Evolutionary conservation across 1,140 invertebrate species (phyloP).

Genomic region (Eriocheir sinensis): DNA sequence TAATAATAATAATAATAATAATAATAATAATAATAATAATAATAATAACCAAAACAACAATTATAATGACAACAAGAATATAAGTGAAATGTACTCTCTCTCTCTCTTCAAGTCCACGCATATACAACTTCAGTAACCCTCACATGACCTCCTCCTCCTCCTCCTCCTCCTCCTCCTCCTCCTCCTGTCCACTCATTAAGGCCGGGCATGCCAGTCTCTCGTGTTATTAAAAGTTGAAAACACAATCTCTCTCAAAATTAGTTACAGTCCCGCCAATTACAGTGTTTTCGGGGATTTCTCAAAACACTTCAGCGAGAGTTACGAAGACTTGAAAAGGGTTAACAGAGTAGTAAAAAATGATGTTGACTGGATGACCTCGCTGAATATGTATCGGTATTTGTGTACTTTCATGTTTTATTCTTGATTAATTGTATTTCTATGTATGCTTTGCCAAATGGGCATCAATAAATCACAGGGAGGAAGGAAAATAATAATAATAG

Average conservation of each 20-base stretch:
- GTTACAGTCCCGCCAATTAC: neutral
- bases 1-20: slow-evolving; percentile 7
- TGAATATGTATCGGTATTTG: too few relatives aligned
- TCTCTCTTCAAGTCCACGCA: neutral
- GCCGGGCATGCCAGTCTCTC: neutral
- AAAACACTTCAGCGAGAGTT: neutral
- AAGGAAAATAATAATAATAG: neutral
- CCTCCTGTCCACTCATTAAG: slow-evolving; percentile 17
- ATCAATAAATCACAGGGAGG: too few relatives aligned
- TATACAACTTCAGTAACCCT: neutral
- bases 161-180: neutral
- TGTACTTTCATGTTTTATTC: too few relatives aligned
- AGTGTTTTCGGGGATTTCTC: neutral
- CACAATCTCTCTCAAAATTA: neutral
- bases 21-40: neutral
- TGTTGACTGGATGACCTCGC: too few relatives aligned
- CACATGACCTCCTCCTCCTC: neutral
- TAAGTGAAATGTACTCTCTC: too few relatives aligned
- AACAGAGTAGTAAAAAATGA: too few relatives aligned
- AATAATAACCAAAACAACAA: neutral
- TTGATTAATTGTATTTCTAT: too few relatives aligned
- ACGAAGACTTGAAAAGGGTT: neutral
- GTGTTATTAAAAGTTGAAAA: slow-evolving; percentile 33
- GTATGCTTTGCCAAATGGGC: too few relatives aligned
- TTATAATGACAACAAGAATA: too few relatives aligned